Evolutionary conservation across 2,113 vertebrate genomes (phyloP).

Genomic region (Gadus chalcogrammus): DNA sequence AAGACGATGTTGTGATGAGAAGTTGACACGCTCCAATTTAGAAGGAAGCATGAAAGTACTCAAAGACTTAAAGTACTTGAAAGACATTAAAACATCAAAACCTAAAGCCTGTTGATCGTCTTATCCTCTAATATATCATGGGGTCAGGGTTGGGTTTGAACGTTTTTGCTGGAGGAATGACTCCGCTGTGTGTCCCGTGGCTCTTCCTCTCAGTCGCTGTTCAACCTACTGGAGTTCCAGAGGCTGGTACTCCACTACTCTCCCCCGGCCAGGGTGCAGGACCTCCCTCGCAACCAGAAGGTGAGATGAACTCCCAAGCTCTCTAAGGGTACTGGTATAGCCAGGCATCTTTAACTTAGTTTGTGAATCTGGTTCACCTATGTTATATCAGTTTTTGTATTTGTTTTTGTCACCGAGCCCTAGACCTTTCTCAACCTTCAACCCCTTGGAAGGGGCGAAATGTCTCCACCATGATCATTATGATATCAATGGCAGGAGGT

Average conservation of each 20-base stretch:
- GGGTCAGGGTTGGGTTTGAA: background rate
- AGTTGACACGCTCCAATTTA: background rate
- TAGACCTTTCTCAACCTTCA: no score
- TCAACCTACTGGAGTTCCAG: slow-evolving; percentile 90
- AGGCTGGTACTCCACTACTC: slow-evolving; percentile 93
- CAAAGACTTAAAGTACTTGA: no score
- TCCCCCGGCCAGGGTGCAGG: slow-evolving; percentile 85
- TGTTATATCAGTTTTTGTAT: no score
- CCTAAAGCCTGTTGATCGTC: background rate
- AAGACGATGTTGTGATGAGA: background rate
- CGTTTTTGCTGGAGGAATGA: background rate
- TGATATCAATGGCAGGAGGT: no score
- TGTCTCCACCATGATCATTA: no score
- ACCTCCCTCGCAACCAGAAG: slow-evolving; percentile 95
- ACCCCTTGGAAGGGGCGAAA: no score
- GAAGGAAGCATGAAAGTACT: no score
- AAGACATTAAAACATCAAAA: no score
- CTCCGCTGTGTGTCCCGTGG: background rate
- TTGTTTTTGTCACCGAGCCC: no score
- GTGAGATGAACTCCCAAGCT: slow-evolving; percentile 62
- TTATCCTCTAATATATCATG: background rate
- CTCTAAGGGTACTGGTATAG: background rate
- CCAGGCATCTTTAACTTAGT: no score
- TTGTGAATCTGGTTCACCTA: no score
- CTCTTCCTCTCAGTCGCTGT: slow-evolving; percentile 60